A percentile compares a stretch with the other conserved stretches of the same genome.
These are phyloP conservation scores for Hypocryptadius cinnamomeus DNA, from an alignment of 2,113 vertebrate genomes.

Conservation along the genomic window DNA sequence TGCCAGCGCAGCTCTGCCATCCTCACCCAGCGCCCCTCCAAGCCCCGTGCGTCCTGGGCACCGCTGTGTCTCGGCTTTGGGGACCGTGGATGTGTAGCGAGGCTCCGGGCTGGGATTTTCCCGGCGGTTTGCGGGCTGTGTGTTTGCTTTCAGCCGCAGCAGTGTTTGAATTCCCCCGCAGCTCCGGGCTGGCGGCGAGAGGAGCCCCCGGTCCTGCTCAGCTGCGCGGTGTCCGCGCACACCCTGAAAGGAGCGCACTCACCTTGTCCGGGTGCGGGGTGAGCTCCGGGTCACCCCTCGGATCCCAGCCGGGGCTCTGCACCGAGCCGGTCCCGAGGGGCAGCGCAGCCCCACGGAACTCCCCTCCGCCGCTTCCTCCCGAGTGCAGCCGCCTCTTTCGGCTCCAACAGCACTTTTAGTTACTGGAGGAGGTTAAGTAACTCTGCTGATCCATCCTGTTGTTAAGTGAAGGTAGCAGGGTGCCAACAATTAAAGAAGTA, in stretches of 20 bases:
- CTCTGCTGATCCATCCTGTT: constrained; percentile 22
- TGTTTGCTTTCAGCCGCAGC: background rate
- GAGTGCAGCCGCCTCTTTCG: background rate
- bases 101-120: background rate
- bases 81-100: fast-evolving
- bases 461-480: constrained; percentile 35
- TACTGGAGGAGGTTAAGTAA: constrained; percentile 19
- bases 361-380: background rate
- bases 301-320: background rate
- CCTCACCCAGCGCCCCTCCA: background rate
- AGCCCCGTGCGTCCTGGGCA: fast-evolving
- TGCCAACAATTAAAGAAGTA: constrained; percentile 54
- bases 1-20: background rate
- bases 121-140: fast-evolving
- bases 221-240: background rate
- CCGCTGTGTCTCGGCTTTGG: fast-evolving
- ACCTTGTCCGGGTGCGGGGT: background rate
- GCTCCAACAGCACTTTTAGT: background rate
- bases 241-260: background rate
- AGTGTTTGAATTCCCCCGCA: fast-evolving
- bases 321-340: background rate
- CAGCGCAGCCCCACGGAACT: background rate
- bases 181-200: background rate
- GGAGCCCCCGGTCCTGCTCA: fast-evolving
- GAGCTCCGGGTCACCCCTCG: background rate